A percentile compares a stretch with the other conserved stretches of the same genome.
Evolutionary conservation across 2,888 invertebrate species (phyloP).

Genomic region (Sisyra terminalis): DNA sequence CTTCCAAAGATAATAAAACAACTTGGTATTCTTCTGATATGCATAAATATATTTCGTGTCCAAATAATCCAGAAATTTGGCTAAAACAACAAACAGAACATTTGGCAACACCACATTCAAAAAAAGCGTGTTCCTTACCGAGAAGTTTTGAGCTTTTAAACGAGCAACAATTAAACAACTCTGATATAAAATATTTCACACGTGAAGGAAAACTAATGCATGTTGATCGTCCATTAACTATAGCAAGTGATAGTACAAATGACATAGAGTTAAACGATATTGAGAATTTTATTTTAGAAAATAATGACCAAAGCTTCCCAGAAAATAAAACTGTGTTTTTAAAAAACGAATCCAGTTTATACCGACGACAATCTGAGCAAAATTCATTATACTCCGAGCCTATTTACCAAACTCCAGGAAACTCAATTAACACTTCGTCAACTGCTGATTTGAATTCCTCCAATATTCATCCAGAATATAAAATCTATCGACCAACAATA

Average conservation of each 20-base stretch:
- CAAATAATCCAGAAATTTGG: slow-evolving; percentile 50
- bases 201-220: slow-evolving; percentile 42
- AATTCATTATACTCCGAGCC: not conserved
- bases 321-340: slow-evolving; percentile 13
- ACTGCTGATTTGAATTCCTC: not conserved
- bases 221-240: slow-evolving; percentile 49
- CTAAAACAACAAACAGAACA: slow-evolving; percentile 52
- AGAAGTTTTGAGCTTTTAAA: slow-evolving; percentile 56
- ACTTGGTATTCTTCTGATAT: not conserved
- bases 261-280: slow-evolving; percentile 51
- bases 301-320: slow-evolving; percentile 22
- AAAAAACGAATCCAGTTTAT: not conserved
- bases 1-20: slow-evolving; percentile 1
- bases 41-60: slow-evolving; percentile 1
- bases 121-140: slow-evolving; percentile 62
- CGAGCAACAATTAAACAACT: slow-evolving; percentile 24
- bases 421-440: not conserved
- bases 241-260: slow-evolving; percentile 49
- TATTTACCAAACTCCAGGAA: slow-evolving; percentile 5
- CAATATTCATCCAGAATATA: slow-evolving; percentile 57
- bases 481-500: slow-evolving; percentile 52
- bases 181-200: slow-evolving; percentile 33
- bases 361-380: too few relatives aligned
- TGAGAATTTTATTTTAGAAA: slow-evolving; percentile 34
- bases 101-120: slow-evolving; percentile 43